Conservation (phyloP, 1,140 invertebrate species). For the Scaptomyza montana region DNA sequence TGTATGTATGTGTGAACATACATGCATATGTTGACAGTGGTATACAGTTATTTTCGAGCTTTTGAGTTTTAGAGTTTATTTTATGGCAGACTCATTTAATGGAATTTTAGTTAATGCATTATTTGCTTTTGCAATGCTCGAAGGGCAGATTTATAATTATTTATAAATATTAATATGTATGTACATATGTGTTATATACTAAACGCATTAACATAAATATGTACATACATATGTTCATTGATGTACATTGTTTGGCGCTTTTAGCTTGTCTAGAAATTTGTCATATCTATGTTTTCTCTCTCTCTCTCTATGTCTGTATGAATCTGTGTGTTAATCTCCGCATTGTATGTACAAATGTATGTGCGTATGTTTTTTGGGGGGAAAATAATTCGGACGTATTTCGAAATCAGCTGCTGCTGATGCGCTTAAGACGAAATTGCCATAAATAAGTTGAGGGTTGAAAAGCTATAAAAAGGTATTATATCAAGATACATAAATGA, state of each 20-base stretch:
- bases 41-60: neutral
- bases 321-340: neutral
- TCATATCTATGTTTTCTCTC: constrained; percentile 21
- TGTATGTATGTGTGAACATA: neutral
- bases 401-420: constrained; percentile 29
- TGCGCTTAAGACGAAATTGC: constrained; percentile 24
- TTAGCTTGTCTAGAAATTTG: constrained; percentile 62
- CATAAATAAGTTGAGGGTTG: constrained; percentile 4
- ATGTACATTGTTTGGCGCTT: constrained; percentile 42
- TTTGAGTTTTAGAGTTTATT: no score
- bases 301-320: constrained; percentile 11
- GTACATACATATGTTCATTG: constrained; percentile 22
- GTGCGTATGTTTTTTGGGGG: neutral
- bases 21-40: constrained; percentile 5
- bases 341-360: constrained; percentile 54
- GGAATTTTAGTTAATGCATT: no score
- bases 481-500: constrained; percentile 15
- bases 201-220: constrained; percentile 46
- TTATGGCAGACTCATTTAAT: no score
- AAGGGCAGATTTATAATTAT: constrained; percentile 20
- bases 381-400: no score
- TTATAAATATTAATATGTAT: constrained; percentile 8
- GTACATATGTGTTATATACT: constrained; percentile 34
- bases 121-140: constrained; percentile 16
- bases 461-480: neutral